Percentiles rank a stretch among this genome's conserved stretches.
Conservation (phyloP, 2,797 vertebrate genomes). For the Pteronotus mesoamericanus region DNA sequence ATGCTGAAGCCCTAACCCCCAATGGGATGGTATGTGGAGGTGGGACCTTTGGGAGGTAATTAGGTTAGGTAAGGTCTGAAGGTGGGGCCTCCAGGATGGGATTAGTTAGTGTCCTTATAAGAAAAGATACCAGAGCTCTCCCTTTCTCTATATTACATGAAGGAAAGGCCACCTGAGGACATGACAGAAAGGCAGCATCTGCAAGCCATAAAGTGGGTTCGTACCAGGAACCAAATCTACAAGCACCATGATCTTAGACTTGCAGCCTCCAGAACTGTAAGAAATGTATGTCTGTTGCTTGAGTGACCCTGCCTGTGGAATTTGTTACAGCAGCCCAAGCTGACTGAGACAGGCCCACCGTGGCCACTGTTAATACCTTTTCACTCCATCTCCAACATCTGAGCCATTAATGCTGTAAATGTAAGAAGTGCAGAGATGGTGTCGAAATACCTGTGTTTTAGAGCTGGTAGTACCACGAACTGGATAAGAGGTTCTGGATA, state of each 20-base stretch:
- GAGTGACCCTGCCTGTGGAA: not conserved
- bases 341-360: not conserved
- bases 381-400: not conserved
- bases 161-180: not conserved
- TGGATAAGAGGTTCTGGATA: not conserved
- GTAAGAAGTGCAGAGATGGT: not conserved
- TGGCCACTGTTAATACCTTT: not conserved
- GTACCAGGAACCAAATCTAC: not conserved
- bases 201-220: not conserved
- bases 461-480: not conserved
- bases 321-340: no score
- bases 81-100: not conserved
- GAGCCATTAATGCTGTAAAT: not conserved
- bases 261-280: not conserved
- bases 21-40: not conserved
- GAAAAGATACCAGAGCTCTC: not conserved
- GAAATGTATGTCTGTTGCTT: not conserved
- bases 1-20: not conserved
- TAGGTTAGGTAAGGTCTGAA: not conserved
- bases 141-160: not conserved
- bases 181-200: no score
- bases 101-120: not conserved
- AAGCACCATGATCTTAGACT: not conserved
- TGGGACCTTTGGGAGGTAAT: not conserved
- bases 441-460: not conserved